Percentiles rank a stretch among this genome's conserved stretches.
Evolutionary conservation across 2,797 vertebrate species (phyloP).

Genomic region (Malurus splendens): DNA sequence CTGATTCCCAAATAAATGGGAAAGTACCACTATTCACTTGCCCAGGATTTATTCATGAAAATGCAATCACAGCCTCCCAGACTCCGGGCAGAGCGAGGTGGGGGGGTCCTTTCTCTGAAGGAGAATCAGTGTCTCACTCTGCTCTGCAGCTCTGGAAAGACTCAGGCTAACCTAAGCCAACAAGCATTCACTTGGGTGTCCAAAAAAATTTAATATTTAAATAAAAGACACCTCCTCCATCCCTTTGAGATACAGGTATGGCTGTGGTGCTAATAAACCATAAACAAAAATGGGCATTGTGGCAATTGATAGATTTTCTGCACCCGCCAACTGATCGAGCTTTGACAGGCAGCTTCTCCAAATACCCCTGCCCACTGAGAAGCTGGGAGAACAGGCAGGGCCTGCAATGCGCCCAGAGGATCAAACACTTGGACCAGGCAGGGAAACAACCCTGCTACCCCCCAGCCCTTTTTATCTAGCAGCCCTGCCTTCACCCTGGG

Average conservation of each 20-base stretch:
- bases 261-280: not conserved
- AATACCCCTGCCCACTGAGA: not conserved
- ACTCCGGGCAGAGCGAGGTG: not conserved
- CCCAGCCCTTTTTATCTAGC: not conserved
- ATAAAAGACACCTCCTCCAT: not conserved
- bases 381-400: not conserved
- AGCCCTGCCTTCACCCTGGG: not conserved
- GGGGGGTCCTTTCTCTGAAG: not conserved
- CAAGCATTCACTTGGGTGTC: not conserved
- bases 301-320: not conserved
- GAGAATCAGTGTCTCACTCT: not conserved
- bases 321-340: not conserved
- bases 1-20: slow-evolving; percentile 41
- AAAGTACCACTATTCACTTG: slow-evolving; percentile 11
- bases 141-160: not conserved
- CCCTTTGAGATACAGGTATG: not conserved
- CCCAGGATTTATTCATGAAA: slow-evolving; percentile 39
- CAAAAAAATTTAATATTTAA: not conserved
- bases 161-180: not conserved
- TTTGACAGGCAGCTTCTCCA: not conserved
- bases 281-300: not conserved
- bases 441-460: not conserved
- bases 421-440: not conserved
- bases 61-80: not conserved
- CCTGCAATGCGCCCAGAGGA: not conserved